Percentiles rank a stretch among this genome's conserved stretches.
Evolutionary conservation across 2,797 vertebrate genomes (phyloP).

Genomic region (Crypturellus tataupa): DNA sequence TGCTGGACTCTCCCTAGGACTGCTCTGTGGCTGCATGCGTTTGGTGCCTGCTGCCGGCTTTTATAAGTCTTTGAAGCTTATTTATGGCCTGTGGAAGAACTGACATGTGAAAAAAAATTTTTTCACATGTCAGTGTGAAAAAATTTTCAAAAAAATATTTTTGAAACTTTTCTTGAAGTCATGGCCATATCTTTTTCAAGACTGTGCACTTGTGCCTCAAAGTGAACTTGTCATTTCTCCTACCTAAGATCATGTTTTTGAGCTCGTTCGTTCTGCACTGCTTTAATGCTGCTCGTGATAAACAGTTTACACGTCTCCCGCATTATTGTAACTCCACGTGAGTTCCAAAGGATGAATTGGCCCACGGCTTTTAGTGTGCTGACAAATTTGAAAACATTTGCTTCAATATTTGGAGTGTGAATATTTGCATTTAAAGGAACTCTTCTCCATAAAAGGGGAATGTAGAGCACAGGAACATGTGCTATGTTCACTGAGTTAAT

Average conservation of each 20-base stretch:
- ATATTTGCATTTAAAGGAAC: not conserved
- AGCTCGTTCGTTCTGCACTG: not conserved
- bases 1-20: not conserved
- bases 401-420: not conserved
- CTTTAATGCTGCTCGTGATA: not conserved
- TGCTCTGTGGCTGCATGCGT: not conserved
- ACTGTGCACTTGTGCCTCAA: not conserved
- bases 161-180: not conserved
- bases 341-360: not conserved
- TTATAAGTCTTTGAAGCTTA: slow-evolving; percentile 52
- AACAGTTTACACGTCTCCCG: not conserved
- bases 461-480: fast-evolving
- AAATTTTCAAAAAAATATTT: too few species aligned
- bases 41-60: slow-evolving; percentile 30
- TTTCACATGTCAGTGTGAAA: too few species aligned
- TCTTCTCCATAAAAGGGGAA: not conserved
- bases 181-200: slow-evolving; percentile 3
- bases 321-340: not conserved
- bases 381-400: not conserved
- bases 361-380: not conserved
- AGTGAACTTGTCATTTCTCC: not conserved
- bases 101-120: slow-evolving; percentile 24
- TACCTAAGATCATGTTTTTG: not conserved
- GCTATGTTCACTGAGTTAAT: not conserved
- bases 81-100: slow-evolving; percentile 13